phyloP scores from a whole-genome alignment of 2,113 vertebrate genomes.

The Tragelaphus scriptus region DNA sequence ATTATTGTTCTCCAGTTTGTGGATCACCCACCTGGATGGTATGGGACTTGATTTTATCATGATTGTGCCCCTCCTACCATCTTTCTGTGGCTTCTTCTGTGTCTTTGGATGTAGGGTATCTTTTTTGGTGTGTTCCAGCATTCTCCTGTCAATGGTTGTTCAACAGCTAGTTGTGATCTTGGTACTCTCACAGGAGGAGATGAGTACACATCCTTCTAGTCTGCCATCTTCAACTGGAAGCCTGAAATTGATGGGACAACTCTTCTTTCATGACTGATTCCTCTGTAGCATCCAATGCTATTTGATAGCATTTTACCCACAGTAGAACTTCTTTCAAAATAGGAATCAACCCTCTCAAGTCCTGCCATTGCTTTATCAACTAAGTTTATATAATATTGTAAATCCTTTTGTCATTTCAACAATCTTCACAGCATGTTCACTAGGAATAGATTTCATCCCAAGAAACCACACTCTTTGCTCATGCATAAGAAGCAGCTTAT shows the following conservation, averaged over 20 bases:
- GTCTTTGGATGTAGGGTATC: background rate
- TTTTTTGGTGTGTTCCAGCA: background rate
- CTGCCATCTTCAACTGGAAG: background rate
- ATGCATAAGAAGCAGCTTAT: background rate
- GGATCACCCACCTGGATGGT: background rate
- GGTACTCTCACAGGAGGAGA: background rate
- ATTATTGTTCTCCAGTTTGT: background rate
- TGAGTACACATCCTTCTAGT: background rate
- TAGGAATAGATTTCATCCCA: background rate
- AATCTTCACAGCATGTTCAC: background rate
- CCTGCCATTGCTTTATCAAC: background rate
- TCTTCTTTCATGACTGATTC: background rate
- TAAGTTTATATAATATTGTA: background rate
- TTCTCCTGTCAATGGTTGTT: background rate
- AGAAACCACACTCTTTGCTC: background rate
- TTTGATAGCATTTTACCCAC: background rate
- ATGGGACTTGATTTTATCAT: background rate
- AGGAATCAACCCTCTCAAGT: background rate
- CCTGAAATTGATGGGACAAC: background rate
- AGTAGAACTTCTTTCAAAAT: background rate
- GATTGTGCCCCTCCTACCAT: background rate
- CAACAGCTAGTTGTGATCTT: background rate
- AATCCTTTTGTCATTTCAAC: background rate
- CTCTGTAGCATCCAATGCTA: background rate
- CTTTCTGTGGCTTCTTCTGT: background rate